Evolutionary conservation across 2,888 invertebrate genomes (phyloP).

Genomic region (Orchesellides sinensis): DNA sequence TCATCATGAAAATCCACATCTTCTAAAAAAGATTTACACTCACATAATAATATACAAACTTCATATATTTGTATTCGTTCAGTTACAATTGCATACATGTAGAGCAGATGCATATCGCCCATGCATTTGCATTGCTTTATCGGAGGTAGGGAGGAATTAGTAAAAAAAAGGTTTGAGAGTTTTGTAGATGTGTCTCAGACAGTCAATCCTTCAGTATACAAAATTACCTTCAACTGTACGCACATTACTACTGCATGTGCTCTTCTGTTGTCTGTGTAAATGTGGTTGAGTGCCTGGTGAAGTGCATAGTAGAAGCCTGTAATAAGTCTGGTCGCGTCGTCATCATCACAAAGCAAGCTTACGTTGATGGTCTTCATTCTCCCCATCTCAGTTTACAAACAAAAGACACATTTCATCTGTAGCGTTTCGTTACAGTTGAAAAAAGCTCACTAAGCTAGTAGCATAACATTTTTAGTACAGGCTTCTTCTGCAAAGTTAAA

Average conservation of each 20-base stretch:
- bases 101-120: slow-evolving; percentile 12
- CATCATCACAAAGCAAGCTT: too few species aligned
- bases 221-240: slow-evolving; percentile 13
- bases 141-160: slow-evolving; percentile 23
- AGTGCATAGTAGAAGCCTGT: too few species aligned
- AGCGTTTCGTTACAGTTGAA: too few species aligned
- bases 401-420: slow-evolving; percentile 50
- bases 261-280: slow-evolving; percentile 16
- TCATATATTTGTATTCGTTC: not conserved
- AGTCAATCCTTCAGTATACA: slow-evolving; percentile 17
- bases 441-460: too few species aligned
- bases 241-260: slow-evolving; percentile 34
- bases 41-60: not conserved
- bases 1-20: slow-evolving; percentile 14
- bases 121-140: too few species aligned
- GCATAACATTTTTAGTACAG: too few species aligned
- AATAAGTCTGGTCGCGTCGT: too few species aligned
- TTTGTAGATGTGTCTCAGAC: slow-evolving; percentile 7
- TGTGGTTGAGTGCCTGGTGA: not conserved
- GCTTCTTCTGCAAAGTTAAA: too few species aligned
- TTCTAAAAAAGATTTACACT: slow-evolving; percentile 20
- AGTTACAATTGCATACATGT: slow-evolving; percentile 25
- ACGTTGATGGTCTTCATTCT: not conserved
- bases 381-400: slow-evolving; percentile 14
- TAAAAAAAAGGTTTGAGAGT: slow-evolving; percentile 38